These are phyloP conservation scores for Spodoptera exigua DNA, from an alignment of 2,888 invertebrate genomes.

Conservation along the genomic window DNA sequence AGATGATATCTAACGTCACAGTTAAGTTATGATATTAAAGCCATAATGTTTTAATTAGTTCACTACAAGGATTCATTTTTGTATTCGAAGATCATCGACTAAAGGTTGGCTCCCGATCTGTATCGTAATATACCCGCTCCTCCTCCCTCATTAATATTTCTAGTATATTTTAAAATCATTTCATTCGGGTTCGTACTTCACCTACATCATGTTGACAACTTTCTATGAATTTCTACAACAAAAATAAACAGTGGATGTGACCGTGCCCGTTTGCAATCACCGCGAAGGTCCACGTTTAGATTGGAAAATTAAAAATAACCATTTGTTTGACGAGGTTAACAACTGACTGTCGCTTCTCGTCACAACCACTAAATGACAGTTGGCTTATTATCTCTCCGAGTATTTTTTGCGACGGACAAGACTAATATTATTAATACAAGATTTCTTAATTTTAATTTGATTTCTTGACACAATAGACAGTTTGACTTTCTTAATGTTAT, in stretches of 20 bases:
- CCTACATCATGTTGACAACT: conserved; percentile 55
- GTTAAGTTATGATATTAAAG: too few relatives aligned
- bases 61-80: too few relatives aligned
- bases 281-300: conserved; percentile 67
- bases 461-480: conserved; percentile 38
- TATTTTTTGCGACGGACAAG: conserved; percentile 39
- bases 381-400: conserved; percentile 35
- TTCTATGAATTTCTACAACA: conserved; percentile 60
- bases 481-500: conserved; percentile 37
- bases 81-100: not conserved
- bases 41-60: too few relatives aligned
- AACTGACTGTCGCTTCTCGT: conserved; percentile 48
- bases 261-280: conserved; percentile 59
- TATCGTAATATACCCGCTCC: not conserved
- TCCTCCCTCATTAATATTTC: too few relatives aligned
- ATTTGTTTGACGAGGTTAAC: conserved; percentile 66
- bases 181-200: conserved; percentile 40
- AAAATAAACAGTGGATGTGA: conserved; percentile 66
- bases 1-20: too few relatives aligned
- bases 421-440: conserved; percentile 25
- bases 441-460: conserved; percentile 48
- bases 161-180: conserved; percentile 13
- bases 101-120: not conserved
- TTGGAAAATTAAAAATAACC: conserved; percentile 64
- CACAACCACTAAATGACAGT: conserved; percentile 61